Conservation (phyloP, 2,797 vertebrate species). For the Anguilla marmorata region DNA sequence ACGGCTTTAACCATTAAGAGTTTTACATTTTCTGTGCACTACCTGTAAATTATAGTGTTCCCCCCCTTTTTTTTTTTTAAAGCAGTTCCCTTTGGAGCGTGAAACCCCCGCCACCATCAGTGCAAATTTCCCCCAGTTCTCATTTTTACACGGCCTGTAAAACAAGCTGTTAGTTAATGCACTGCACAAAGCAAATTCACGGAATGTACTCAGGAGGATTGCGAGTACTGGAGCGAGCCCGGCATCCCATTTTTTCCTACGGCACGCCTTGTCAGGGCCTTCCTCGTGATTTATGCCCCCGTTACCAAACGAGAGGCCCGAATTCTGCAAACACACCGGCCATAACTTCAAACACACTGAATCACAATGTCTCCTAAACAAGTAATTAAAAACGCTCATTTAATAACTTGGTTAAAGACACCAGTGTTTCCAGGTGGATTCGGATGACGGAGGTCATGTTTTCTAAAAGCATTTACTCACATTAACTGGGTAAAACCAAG, state of each 20-base stretch:
- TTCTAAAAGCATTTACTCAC: not conserved
- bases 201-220: not conserved
- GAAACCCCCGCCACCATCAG: not conserved
- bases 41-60: not conserved
- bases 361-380: not conserved
- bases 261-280: not conserved
- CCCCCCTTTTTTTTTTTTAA: not conserved
- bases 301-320: not conserved
- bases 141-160: not conserved
- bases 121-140: not conserved
- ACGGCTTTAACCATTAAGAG: not conserved
- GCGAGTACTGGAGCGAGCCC: not conserved
- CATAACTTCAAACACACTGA: not conserved
- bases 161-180: not conserved
- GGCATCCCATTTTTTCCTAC: not conserved
- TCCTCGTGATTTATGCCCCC: not conserved
- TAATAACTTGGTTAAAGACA: not conserved
- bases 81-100: not conserved
- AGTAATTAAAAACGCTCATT: not conserved
- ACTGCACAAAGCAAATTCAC: not conserved
- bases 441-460: not conserved
- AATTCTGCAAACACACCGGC: not conserved
- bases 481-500: not conserved
- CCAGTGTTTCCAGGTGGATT: not conserved
- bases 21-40: not conserved